These are phyloP conservation scores for Parotocinclus haroldoi DNA, from an alignment of 2,797 vertebrate species.

Conservation along the genomic window DNA sequence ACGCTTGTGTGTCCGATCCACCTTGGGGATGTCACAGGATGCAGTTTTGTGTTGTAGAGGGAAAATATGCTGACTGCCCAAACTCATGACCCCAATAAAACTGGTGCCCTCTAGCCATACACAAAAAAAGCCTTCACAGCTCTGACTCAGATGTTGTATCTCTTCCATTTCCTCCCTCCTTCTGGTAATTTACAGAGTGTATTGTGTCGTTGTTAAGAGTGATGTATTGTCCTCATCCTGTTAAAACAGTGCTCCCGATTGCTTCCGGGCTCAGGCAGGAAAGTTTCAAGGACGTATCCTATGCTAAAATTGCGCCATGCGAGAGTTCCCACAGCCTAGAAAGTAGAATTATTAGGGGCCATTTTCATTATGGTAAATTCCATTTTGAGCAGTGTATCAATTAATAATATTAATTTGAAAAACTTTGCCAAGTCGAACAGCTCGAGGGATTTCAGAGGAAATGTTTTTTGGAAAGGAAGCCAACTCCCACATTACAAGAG, in stretches of 20 bases:
- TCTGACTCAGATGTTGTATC: constrained; percentile 12
- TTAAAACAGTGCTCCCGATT: constrained; percentile 13
- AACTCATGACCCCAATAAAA: constrained; percentile 19
- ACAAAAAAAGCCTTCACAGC: neutral
- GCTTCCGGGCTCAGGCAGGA: constrained; percentile 6
- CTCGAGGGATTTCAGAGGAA: constrained; percentile 20
- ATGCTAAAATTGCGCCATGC: too few species aligned
- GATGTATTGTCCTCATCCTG: constrained; percentile 31
- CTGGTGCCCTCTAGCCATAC: neutral
- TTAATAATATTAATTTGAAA: neutral
- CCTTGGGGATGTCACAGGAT: constrained; percentile 24
- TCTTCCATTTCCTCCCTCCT: constrained; percentile 4
- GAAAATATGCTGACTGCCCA: constrained; percentile 9
- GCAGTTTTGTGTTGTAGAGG: neutral
- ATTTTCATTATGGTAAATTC: too few species aligned
- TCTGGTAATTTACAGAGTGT: constrained; percentile 18
- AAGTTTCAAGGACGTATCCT: neutral
- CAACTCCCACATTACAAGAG: neutral
- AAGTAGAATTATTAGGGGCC: too few species aligned
- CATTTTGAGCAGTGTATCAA: too few species aligned
- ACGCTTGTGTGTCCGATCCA: neutral
- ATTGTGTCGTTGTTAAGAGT: constrained; percentile 37
- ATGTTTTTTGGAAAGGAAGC: neutral
- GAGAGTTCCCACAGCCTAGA: too few species aligned
- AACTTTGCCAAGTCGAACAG: constrained; percentile 8